Percentiles rank a stretch among this genome's conserved stretches.
These are phyloP conservation scores for Tragelaphus buxtoni DNA, from an alignment of 2,113 vertebrate species.

Conservation along the genomic window DNA sequence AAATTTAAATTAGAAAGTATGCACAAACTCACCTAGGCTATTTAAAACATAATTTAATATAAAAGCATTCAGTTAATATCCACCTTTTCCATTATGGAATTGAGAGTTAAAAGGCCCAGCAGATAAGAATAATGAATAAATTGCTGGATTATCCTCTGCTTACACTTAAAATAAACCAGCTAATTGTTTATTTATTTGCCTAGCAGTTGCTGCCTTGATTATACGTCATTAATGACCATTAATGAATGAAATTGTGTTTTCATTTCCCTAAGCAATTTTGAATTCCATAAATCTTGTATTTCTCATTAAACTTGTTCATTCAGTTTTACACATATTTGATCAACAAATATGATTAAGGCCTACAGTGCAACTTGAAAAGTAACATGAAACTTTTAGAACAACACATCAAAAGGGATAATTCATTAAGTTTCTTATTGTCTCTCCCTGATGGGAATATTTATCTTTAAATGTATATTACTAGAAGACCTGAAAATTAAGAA, in stretches of 20 bases:
- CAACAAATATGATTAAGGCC: background rate
- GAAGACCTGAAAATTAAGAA: background rate
- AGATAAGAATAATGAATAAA: conserved; percentile 41
- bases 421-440: background rate
- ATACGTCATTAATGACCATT: conserved; percentile 38
- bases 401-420: background rate
- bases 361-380: background rate
- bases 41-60: conserved; percentile 44
- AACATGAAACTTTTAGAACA: background rate
- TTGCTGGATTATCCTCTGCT: conserved; percentile 30
- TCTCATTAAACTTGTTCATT: conserved; percentile 18
- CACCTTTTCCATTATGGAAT: background rate
- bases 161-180: conserved; percentile 35
- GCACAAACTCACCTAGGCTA: background rate
- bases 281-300: conserved; percentile 44
- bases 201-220: conserved; percentile 19
- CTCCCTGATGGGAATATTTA: background rate
- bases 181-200: conserved; percentile 60
- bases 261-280: conserved; percentile 42
- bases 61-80: conserved; percentile 17
- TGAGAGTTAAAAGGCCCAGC: background rate
- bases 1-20: conserved; percentile 52
- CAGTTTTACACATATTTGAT: background rate
- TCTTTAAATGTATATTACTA: background rate
- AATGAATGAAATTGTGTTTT: conserved; percentile 49